A percentile compares a stretch with the other conserved stretches of the same genome.
These are phyloP conservation scores for Silurus lanzhouensis DNA, from an alignment of 2,797 vertebrate species.

Conservation along the genomic window DNA sequence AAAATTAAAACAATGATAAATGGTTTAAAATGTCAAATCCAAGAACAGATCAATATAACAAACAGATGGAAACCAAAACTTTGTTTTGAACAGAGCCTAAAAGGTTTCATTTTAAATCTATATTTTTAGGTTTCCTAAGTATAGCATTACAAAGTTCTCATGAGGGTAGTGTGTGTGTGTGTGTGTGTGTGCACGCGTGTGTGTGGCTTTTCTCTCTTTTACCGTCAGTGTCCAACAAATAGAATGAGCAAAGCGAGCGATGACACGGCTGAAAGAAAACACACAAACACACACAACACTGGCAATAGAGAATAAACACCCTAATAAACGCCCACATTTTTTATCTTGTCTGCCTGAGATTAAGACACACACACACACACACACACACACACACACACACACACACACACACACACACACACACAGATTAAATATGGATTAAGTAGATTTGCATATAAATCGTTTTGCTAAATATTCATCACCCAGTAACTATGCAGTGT, in stretches of 20 bases:
- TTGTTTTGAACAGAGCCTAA: background rate
- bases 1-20: background rate
- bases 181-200: background rate
- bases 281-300: background rate
- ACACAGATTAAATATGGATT: constrained; percentile 43
- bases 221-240: background rate
- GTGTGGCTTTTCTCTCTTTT: background rate
- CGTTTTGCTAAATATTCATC: constrained; percentile 15
- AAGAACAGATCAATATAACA: background rate
- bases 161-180: background rate
- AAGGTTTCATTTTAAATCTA: background rate
- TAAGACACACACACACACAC: background rate
- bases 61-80: background rate
- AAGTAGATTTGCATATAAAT: constrained; percentile 40
- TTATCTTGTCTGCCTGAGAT: background rate
- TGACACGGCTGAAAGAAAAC: background rate
- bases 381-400: constrained; percentile 2
- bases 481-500: constrained; percentile 12
- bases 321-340: background rate
- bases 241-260: background rate
- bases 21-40: background rate
- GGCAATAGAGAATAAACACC: background rate
- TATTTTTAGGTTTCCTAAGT: background rate
- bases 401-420: too few species aligned
- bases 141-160: background rate